A percentile compares a stretch with the other conserved stretches of the same genome.
Evolutionary conservation across 2,797 vertebrate genomes (phyloP).

Genomic region (Erpetoichthys calabaricus): DNA sequence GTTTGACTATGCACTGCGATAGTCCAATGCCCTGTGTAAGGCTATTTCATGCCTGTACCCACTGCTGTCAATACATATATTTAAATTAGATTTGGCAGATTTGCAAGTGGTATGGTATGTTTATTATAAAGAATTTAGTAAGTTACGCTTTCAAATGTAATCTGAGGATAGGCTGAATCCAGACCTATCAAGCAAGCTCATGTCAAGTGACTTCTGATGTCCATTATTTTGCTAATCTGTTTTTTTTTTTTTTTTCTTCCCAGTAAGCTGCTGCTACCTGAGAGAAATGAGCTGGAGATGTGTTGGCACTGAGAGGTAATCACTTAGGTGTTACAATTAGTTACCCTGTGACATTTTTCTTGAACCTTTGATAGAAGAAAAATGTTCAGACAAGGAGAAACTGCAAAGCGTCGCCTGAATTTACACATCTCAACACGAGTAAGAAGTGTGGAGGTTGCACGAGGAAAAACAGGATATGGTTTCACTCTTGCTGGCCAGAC

Average conservation of each 20-base stretch:
- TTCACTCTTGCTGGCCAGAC: conserved; percentile 88
- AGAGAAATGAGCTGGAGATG: neutral
- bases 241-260: neutral
- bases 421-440: conserved; percentile 43
- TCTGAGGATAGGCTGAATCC: neutral
- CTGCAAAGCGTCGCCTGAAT: conserved; percentile 50
- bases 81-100: too few relatives aligned
- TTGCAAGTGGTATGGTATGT: too few relatives aligned
- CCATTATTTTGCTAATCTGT: neutral
- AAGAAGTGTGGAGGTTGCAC: conserved; percentile 77
- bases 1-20: too few relatives aligned
- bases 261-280: neutral
- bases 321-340: conserved; percentile 38
- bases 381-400: conserved; percentile 70
- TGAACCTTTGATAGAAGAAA: conserved; percentile 31
- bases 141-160: too few relatives aligned
- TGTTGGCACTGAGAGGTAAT: conserved; percentile 26
- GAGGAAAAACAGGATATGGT: conserved; percentile 82
- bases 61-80: too few relatives aligned
- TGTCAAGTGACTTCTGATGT: neutral
- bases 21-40: too few relatives aligned
- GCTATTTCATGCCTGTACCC: too few relatives aligned
- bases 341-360: conserved; percentile 24
- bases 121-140: too few relatives aligned
- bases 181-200: conserved; percentile 3